Conservation (phyloP, 2,113 vertebrate genomes). For the Zosterops japonicus region DNA sequence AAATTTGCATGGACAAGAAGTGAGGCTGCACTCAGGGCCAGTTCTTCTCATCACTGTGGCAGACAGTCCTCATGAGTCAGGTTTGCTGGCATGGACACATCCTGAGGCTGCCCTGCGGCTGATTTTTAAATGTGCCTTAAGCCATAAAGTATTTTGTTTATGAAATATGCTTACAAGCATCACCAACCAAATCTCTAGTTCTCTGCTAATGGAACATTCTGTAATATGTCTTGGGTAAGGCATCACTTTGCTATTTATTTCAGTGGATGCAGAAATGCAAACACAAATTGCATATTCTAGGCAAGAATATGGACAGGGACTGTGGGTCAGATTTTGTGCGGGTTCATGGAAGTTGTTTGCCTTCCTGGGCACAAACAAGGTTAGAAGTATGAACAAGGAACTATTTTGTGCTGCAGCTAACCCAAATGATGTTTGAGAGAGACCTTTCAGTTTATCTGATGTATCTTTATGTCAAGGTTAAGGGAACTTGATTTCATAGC, state of each 20-base stretch:
- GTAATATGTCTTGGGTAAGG: background rate
- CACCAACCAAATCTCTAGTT: background rate
- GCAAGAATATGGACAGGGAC: fast-evolving
- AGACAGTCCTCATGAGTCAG: background rate
- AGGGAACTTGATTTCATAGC: background rate
- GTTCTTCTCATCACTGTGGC: background rate
- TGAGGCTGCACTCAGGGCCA: background rate
- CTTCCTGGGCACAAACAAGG: background rate
- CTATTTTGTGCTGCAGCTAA: background rate
- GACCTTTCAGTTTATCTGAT: background rate
- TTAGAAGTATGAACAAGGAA: background rate
- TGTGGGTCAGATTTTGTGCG: background rate
- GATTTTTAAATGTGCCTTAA: background rate
- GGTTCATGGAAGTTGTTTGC: background rate
- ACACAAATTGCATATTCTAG: background rate
- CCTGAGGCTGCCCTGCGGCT: background rate
- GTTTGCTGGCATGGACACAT: background rate
- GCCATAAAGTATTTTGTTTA: background rate
- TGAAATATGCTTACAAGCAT: background rate
- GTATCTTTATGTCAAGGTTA: background rate
- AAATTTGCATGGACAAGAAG: background rate
- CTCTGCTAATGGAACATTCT: background rate
- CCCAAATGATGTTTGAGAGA: background rate
- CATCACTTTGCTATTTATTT: background rate
- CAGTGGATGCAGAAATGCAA: background rate